Conservation (phyloP, 2,797 vertebrate genomes). For the Falco naumanni region DNA sequence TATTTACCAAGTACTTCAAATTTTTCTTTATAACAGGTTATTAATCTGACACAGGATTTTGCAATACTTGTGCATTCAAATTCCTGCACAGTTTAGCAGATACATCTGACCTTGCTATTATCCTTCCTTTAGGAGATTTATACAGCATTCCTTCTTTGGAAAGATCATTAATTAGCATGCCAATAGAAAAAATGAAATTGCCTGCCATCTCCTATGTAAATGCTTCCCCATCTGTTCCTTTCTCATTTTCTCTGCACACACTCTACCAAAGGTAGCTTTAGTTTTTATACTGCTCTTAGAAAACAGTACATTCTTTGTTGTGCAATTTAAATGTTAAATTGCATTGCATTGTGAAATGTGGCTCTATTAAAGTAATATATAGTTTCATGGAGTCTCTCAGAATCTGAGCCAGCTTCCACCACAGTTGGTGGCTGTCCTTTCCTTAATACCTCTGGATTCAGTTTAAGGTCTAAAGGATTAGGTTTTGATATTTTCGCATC, state of each 20-base stretch:
- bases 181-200: conserved; percentile 67
- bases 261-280: conserved; percentile 45
- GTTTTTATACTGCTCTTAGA: conserved; percentile 22
- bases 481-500: not conserved
- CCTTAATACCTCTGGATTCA: not conserved
- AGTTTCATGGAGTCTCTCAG: not conserved
- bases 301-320: conserved; percentile 41
- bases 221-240: conserved; percentile 64
- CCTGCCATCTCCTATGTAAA: conserved; percentile 63
- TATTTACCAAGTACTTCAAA: conserved; percentile 13
- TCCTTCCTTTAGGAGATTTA: conserved; percentile 66
- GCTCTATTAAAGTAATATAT: conserved; percentile 49
- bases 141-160: conserved; percentile 61
- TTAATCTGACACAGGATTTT: conserved; percentile 56
- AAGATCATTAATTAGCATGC: conserved; percentile 70
- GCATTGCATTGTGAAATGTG: conserved; percentile 32
- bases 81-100: conserved; percentile 12
- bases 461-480: not conserved
- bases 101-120: conserved; percentile 43
- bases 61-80: conserved; percentile 12
- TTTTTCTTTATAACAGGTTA: conserved; percentile 29
- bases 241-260: conserved; percentile 50
- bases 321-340: conserved; percentile 64
- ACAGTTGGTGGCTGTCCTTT: not conserved
- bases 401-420: not conserved